Conservation (phyloP, 2,113 vertebrate species). For the Pterocles gutturalis region DNA sequence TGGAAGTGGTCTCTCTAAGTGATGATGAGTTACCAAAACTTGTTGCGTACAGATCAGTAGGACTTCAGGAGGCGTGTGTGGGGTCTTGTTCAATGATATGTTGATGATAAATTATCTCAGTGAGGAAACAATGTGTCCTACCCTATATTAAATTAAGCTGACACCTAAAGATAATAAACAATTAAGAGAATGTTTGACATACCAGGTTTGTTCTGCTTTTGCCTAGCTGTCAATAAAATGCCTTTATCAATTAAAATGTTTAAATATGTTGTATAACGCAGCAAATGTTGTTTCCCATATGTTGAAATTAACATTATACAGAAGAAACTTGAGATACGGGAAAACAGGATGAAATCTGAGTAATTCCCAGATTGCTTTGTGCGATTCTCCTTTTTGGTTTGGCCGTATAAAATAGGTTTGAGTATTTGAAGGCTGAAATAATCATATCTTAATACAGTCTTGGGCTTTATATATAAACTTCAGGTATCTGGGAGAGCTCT, state of each 20-base stretch:
- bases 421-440: not conserved
- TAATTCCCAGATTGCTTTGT: not conserved
- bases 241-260: not conserved
- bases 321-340: not conserved
- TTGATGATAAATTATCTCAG: not conserved
- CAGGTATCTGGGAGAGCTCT: not conserved
- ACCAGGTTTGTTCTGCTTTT: not conserved
- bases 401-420: not conserved
- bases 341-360: not conserved
- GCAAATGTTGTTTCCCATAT: not conserved
- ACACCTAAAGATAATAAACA: not conserved
- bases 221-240: not conserved
- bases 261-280: not conserved
- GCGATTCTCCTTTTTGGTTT: not conserved
- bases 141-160: not conserved
- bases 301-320: not conserved
- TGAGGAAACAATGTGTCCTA: not conserved
- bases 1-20: not conserved
- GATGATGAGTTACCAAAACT: not conserved
- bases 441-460: not conserved
- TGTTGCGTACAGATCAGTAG: not conserved
- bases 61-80: not conserved
- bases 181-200: not conserved
- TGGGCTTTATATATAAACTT: not conserved
- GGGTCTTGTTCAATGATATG: not conserved